Evolutionary conservation across 30 jellyfish, hydroid and myxozoan species (phyloP), one percentile per base, ranked within the genome.

Genomic region (Turritopsis dohrnii): DNA sequence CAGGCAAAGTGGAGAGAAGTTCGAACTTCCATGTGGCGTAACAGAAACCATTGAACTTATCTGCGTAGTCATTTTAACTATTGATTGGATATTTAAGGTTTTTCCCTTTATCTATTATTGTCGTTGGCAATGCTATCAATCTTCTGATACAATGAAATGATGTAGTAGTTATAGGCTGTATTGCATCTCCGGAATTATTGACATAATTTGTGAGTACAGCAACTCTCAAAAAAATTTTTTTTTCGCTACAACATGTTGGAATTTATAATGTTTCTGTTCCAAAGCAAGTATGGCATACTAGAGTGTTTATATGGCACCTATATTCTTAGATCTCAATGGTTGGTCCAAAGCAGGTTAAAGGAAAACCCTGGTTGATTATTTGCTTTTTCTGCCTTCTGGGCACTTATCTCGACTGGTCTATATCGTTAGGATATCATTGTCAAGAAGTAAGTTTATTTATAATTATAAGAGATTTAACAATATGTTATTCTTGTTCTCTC

Each of bases 21-120:
- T 86, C 1, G 87, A 72, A 28, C 85, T 88, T 17, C 98, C 98
- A 22, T 92, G 98, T 84, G 98, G 98, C 72, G 65, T 85, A 26
- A 84, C 93, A 22, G 98, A 92, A 84, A 81, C 96, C 18, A 85
- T 92, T 13, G 98, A 92, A 73, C 60, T 92, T 22, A 0, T 84
- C 1, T 92, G 98, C 25, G 88, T 92, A 24, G 9, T 88, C 22
- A 75, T 92, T 16, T 82, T 92, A 65, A 84, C 96, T 16, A 79
- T 85, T 31, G 96, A 87, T 71, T 75, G 84, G 69, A 26, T 88
- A 28, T 84, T 88, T 81, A 92, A 88, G 96, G 98, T n/a, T n/a
- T n/a, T n/a, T n/a, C n/a, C n/a, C n/a, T n/a, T n/a, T n/a, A n/a
- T n/a, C n/a, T n/a, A n/a, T n/a, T 72, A 18, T 72, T 72, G 0